A percentile compares a stretch with the other conserved stretches of the same genome.
phyloP scores from a whole-genome alignment of 1,140 invertebrate genomes.

The Camponotus floridanus region DNA sequence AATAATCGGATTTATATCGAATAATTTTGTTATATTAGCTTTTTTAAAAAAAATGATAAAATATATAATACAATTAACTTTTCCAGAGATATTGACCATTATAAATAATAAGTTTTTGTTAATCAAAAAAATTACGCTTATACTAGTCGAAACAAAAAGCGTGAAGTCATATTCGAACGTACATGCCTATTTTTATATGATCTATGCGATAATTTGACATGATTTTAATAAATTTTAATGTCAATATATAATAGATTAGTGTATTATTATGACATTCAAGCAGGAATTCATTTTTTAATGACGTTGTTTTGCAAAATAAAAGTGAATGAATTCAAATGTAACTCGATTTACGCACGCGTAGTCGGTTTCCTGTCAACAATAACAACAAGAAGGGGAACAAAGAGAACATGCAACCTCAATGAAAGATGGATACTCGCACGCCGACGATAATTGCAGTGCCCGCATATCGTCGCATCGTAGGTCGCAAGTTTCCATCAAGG shows the following conservation, averaged over 20 bases:
- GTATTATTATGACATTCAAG: neutral
- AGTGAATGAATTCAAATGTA: slow-evolving; percentile 6
- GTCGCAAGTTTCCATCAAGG: slow-evolving; percentile 31
- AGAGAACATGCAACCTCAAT: slow-evolving; percentile 14
- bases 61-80: too few species aligned
- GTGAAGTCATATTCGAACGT: too few species aligned
- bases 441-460: slow-evolving; percentile 29
- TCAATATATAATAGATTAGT: neutral
- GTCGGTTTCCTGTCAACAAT: neutral
- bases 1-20: neutral
- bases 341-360: neutral
- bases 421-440: slow-evolving; percentile 10
- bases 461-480: slow-evolving; percentile 34
- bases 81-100: too few species aligned
- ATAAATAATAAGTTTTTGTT: too few species aligned
- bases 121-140: too few species aligned
- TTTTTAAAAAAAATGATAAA: too few species aligned
- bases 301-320: neutral
- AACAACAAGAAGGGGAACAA: slow-evolving; percentile 7
- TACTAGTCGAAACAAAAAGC: too few species aligned
- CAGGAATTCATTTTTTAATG: neutral
- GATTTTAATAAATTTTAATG: neutral
- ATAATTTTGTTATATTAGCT: too few species aligned
- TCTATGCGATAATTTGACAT: neutral
- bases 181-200: too few species aligned